phyloP scores from a whole-genome alignment of 2,888 invertebrate genomes.

The Arctia plantaginis region DNA sequence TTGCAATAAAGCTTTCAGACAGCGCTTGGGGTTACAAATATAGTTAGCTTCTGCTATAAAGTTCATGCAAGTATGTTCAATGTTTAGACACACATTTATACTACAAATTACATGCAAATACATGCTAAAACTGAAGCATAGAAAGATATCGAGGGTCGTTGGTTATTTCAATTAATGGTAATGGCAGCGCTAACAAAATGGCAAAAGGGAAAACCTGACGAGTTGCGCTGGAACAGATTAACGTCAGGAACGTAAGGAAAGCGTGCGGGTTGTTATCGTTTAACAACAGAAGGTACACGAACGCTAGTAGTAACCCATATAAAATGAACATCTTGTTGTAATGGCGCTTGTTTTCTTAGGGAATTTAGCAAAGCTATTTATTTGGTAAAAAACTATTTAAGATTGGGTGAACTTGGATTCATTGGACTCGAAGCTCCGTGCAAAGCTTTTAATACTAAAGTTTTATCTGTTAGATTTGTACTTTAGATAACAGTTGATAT shows the following conservation, averaged over 20 bases:
- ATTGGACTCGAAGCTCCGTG: slow-evolving; percentile 33
- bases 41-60: slow-evolving; percentile 25
- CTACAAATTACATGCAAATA: slow-evolving; percentile 55
- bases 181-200: slow-evolving; percentile 63
- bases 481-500: slow-evolving; percentile 29
- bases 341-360: slow-evolving; percentile 66
- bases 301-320: slow-evolving; percentile 65
- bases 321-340: slow-evolving; percentile 70
- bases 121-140: slow-evolving; percentile 56
- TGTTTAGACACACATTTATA: slow-evolving; percentile 40
- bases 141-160: slow-evolving; percentile 50
- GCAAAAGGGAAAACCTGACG: slow-evolving; percentile 59
- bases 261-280: slow-evolving; percentile 66
- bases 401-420: slow-evolving; percentile 37
- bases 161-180: slow-evolving; percentile 56
- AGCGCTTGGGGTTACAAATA: neutral
- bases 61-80: slow-evolving; percentile 51
- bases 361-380: slow-evolving; percentile 69
- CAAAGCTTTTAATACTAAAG: slow-evolving; percentile 39
- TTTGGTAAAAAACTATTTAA: slow-evolving; percentile 53
- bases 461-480: slow-evolving; percentile 17
- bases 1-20: neutral
- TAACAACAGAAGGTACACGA: slow-evolving; percentile 66
- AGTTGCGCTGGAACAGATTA: slow-evolving; percentile 66
- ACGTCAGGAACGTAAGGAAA: slow-evolving; percentile 62